These are phyloP conservation scores for Pachyuromys duprasi DNA, from an alignment of 2,797 vertebrate species.

Conservation along the genomic window DNA sequence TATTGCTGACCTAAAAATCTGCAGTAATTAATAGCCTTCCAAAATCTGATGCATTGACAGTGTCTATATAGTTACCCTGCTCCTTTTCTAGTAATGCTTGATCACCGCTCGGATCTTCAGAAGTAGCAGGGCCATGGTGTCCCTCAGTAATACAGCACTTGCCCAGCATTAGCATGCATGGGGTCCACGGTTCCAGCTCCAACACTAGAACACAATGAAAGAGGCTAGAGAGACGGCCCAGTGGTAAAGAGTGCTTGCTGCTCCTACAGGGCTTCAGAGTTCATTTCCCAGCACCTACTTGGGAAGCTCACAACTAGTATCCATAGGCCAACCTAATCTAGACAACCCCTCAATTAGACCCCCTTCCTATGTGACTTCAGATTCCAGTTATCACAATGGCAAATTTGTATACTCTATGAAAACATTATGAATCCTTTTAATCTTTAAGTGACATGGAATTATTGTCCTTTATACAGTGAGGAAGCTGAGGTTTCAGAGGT, in stretches of 20 bases:
- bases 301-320: background rate
- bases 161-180: background rate
- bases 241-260: background rate
- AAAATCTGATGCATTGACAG: constrained; percentile 12
- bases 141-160: background rate
- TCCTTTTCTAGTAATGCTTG: constrained; percentile 49
- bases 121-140: background rate
- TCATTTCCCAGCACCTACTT: background rate
- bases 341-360: background rate
- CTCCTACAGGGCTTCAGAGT: background rate
- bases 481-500: constrained; percentile 47
- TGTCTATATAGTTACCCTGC: background rate
- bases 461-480: constrained; percentile 33
- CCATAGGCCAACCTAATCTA: background rate
- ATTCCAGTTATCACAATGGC: background rate
- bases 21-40: background rate
- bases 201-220: background rate
- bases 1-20: constrained; percentile 48
- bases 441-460: constrained; percentile 37
- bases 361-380: background rate
- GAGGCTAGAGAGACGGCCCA: background rate
- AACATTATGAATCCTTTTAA: constrained; percentile 46
- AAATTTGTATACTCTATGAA: constrained; percentile 22
- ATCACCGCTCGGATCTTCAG: constrained; percentile 37
- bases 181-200: background rate